Conservation (phyloP, 2,113 vertebrate genomes). For the pig (Sus scrofa) region T2T-Sscrofa CM000812.6:175623001-175623500, state of each 20-base stretch:
- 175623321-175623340: not conserved
- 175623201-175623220: not conserved
- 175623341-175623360: too few species aligned
- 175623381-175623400: too few species aligned
- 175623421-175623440: too few species aligned
- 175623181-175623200: not conserved
- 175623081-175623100: not conserved
- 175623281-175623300: not conserved
- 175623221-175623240: slow-evolving; percentile 12
- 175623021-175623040: not conserved
- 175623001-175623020: not conserved
- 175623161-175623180: not conserved
- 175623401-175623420: too few species aligned
- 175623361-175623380: too few species aligned
- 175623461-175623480: too few species aligned
- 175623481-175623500: too few species aligned
- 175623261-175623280: slow-evolving; percentile 11
- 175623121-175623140: not conserved
- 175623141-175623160: not conserved
- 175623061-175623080: not conserved
- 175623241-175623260: slow-evolving; percentile 32
- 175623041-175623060: not conserved
- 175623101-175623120: not conserved
- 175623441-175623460: too few species aligned
- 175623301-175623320: not conserved